These are phyloP conservation scores for Meteorus colon DNA, from an alignment of 2,888 invertebrate species.

Conservation along the genomic window DNA sequence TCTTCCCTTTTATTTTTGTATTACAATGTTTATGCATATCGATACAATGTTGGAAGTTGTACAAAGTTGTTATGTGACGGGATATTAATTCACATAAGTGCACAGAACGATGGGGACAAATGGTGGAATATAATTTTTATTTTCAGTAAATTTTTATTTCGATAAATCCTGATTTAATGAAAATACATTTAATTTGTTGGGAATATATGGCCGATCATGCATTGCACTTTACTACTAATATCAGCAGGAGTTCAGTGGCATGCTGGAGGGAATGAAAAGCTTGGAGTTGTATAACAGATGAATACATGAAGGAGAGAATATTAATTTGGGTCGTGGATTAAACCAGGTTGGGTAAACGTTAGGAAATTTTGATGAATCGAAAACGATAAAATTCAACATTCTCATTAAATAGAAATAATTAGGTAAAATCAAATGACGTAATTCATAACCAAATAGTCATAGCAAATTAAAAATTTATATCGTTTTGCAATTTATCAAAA, in stretches of 20 bases:
- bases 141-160: not conserved
- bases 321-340: too few relatives aligned
- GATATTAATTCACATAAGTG: not conserved
- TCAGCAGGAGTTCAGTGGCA: not conserved
- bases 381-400: not conserved
- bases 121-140: not conserved
- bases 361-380: too few relatives aligned
- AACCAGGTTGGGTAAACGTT: too few relatives aligned
- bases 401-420: conserved; percentile 14
- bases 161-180: not conserved
- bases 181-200: not conserved
- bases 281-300: too few relatives aligned
- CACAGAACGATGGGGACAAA: not conserved
- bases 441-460: not conserved
- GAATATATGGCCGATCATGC: not conserved
- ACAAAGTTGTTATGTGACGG: not conserved
- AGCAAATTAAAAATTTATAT: not conserved
- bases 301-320: too few relatives aligned
- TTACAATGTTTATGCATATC: not conserved
- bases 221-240: not conserved
- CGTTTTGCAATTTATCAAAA: not conserved
- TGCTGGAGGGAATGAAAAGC: too few relatives aligned
- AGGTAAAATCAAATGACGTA: conserved; percentile 3
- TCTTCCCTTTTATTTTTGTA: not conserved
- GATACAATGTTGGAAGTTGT: not conserved